Evolutionary conservation across 2,797 vertebrate species (phyloP).

Genomic region (Lutjanus campechanus): DNA sequence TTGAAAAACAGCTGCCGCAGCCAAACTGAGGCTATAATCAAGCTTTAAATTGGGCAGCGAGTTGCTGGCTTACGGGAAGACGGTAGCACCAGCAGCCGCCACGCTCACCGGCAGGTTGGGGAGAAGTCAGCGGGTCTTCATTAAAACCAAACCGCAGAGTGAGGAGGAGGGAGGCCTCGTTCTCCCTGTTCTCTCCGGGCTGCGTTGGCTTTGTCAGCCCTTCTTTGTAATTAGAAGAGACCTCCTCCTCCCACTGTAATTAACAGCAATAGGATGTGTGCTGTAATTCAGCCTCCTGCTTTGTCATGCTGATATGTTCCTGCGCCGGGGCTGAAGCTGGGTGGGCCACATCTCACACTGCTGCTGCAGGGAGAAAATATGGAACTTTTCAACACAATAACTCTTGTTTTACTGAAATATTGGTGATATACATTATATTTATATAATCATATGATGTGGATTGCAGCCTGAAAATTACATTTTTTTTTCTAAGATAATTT

Average conservation of each 20-base stretch:
- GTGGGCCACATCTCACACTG: slow-evolving; percentile 48
- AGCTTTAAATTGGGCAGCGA: slow-evolving; percentile 49
- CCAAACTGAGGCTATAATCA: slow-evolving; percentile 53
- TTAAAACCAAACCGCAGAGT: slow-evolving; percentile 73
- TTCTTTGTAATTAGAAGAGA: slow-evolving; percentile 79
- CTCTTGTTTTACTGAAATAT: not conserved
- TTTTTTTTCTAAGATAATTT: no score
- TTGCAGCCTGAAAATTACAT: no score
- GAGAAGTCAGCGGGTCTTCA: slow-evolving; percentile 70
- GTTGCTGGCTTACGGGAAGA: slow-evolving; percentile 75
- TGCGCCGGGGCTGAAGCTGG: slow-evolving; percentile 49
- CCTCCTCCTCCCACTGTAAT: slow-evolving; percentile 78
- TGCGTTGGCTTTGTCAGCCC: slow-evolving; percentile 72
- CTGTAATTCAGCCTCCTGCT: slow-evolving; percentile 71
- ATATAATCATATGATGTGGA: not conserved
- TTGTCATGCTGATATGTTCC: slow-evolving; percentile 69
- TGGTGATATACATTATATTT: not conserved
- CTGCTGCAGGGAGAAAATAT: slow-evolving; percentile 21
- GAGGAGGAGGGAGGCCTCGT: slow-evolving; percentile 52
- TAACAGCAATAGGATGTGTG: slow-evolving; percentile 76
- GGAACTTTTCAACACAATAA: not conserved
- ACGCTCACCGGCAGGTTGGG: slow-evolving; percentile 51
- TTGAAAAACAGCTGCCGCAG: slow-evolving; percentile 39
- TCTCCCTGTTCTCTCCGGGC: slow-evolving; percentile 57
- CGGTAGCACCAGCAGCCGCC: slow-evolving; percentile 62